A percentile compares a stretch with the other conserved stretches of the same genome.
Conservation (phyloP, 2,113 vertebrate genomes). For the Thymallus thymallus region DNA sequence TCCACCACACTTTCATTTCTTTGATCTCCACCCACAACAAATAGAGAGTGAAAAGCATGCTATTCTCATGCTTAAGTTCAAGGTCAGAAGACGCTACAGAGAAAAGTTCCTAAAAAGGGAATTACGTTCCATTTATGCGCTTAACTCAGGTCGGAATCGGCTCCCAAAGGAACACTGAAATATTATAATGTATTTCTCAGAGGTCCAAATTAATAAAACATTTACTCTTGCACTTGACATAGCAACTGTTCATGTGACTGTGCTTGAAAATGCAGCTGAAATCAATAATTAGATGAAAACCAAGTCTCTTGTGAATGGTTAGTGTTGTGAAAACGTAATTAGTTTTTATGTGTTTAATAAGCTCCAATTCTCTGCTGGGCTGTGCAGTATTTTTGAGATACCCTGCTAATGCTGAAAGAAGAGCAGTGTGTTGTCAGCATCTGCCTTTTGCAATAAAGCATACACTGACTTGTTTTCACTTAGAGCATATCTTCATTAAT, state of each 20-base stretch:
- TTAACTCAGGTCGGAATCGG: no score
- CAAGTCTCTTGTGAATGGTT: slow-evolving; percentile 12
- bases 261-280: background rate
- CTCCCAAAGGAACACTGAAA: no score
- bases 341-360: slow-evolving; percentile 62
- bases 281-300: slow-evolving; percentile 9
- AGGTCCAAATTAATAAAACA: background rate
- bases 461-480: slow-evolving; percentile 12
- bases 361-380: slow-evolving; percentile 50
- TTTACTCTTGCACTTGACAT: background rate
- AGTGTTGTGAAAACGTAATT: slow-evolving; percentile 41
- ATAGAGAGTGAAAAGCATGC: no score
- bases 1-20: no score
- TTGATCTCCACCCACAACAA: no score
- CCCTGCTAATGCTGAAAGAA: background rate
- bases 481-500: slow-evolving; percentile 31
- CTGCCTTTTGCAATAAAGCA: slow-evolving; percentile 1
- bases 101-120: no score
- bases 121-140: no score
- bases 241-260: background rate
- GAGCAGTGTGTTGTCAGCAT: slow-evolving; percentile 23
- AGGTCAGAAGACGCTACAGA: no score
- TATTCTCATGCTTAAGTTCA: no score
- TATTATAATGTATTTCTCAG: no score
- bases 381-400: slow-evolving; percentile 40